Base-by-base conservation (phyloP, 2,113 vertebrate species). In the Aptenodytes forsteri region DNA sequence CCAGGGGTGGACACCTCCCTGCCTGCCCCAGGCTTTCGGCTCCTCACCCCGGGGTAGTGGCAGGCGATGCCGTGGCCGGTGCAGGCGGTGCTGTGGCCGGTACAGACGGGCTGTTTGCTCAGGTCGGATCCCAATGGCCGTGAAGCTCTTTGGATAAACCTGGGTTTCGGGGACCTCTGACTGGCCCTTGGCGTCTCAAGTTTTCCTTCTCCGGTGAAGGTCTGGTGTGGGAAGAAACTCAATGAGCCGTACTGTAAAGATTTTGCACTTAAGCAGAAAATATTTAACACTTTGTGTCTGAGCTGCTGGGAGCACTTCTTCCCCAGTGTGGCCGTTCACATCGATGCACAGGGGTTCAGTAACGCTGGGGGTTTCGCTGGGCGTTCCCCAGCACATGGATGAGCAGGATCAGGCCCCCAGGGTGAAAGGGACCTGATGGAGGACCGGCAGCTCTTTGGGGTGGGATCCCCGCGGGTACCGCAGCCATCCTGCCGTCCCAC, bases 181-280 rank as follows among this genome's bases (percentile, higher is more conserved):
- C 61, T 8, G 26, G n/a, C 73, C 46, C 67, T 56, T 26, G 55
- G 75, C 19, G 2, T 9, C 66, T 75, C 4, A 0, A n/a, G 8
- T 38, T 87, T 23, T 64, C 79, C 64, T 55, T 16, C 50, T 44
- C n/a, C 9, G 9, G 8, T 6, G 61, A 64, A 71, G 38, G 4
- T 27, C 78, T 70, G 67, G 52, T 18, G 30, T 36, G 13, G 54
- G 70, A 22, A 47, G 89, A 6, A 49, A 47, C 84, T 90, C 50
- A 7, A 23, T 36, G 94, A 89, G 87, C 91, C 42, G 17, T 49
- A 21, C 62, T 13, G 20, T 23, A 65, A 96, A 84, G 88, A 34
- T 86, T 91, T 89, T 96, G 80, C 83, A 75, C 87, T 90, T 85
- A 10, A 88, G 87, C 77, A 96, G 92, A 44, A 89, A 92, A 92